These are phyloP conservation scores for Sebastes umbrosus DNA, from an alignment of 2,797 vertebrate species.

Conservation along the genomic window DNA sequence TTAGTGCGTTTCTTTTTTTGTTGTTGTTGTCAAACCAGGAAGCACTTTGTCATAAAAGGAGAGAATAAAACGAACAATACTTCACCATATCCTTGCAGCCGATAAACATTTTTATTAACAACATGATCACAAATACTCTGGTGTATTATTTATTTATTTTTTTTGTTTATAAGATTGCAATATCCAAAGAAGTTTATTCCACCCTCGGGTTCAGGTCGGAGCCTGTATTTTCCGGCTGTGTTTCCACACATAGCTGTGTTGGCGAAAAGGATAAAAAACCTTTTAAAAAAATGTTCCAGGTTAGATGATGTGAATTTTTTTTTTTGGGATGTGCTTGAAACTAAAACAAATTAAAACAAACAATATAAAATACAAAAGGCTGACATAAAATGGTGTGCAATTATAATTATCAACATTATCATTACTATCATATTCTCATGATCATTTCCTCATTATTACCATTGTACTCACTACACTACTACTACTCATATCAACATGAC, in stretches of 20 bases:
- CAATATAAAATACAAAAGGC: constrained; percentile 92
- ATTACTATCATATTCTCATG: constrained; percentile 69
- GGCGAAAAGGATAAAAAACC: constrained; percentile 81
- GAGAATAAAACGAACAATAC: constrained; percentile 81
- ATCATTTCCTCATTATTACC: constrained; percentile 63
- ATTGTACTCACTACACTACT: constrained; percentile 58
- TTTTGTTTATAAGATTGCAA: constrained; percentile 79
- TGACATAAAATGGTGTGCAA: constrained; percentile 87
- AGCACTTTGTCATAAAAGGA: constrained; percentile 82
- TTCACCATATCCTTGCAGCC: constrained; percentile 85
- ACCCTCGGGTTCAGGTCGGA: constrained; percentile 77
- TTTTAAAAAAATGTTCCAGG: constrained; percentile 69
- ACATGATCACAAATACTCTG: constrained; percentile 94
- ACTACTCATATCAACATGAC: constrained; percentile 69
- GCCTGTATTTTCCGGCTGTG: constrained; percentile 68
- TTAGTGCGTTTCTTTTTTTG: constrained; percentile 53
- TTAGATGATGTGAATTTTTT: constrained; percentile 81
- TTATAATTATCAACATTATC: constrained; percentile 76
- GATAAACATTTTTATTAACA: constrained; percentile 97
- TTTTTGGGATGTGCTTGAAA: constrained; percentile 54
- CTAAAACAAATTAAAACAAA: constrained; percentile 81
- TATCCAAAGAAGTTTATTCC: constrained; percentile 84
- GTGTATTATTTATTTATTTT: constrained; percentile 80
- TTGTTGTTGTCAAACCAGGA: constrained; percentile 74
- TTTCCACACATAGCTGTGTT: constrained; percentile 81